Evolutionary conservation across 2,113 vertebrate genomes (phyloP).

Genomic region (Lophius piscatorius): DNA sequence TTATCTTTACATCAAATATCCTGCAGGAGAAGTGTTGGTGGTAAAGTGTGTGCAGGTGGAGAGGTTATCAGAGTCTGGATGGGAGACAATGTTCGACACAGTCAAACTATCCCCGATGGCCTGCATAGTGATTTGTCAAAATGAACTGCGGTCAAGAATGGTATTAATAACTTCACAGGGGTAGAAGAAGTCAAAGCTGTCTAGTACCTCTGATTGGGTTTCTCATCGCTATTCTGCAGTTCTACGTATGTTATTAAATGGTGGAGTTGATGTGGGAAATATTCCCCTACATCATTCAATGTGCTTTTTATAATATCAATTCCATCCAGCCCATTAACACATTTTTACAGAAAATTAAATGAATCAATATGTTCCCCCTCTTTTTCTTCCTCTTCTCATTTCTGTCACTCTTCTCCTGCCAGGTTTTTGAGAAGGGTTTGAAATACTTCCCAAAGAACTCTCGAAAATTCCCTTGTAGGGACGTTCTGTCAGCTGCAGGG

Average conservation of each 20-base stretch:
- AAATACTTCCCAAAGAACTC: slow-evolving; percentile 70
- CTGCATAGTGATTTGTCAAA: slow-evolving; percentile 82
- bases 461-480: slow-evolving; percentile 73
- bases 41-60: slow-evolving; percentile 69
- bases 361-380: background rate
- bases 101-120: slow-evolving; percentile 78
- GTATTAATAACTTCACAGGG: slow-evolving; percentile 73
- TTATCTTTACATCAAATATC: slow-evolving; percentile 83
- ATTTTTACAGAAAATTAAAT: slow-evolving; percentile 1
- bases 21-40: slow-evolving; percentile 61
- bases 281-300: background rate
- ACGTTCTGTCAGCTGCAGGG: slow-evolving; percentile 71
- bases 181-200: background rate
- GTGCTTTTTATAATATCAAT: background rate
- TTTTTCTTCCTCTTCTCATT: background rate
- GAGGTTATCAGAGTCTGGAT: slow-evolving; percentile 79
- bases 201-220: slow-evolving; percentile 1
- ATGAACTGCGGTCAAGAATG: slow-evolving; percentile 82
- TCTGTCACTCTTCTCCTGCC: slow-evolving; percentile 27
- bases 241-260: slow-evolving; percentile 5
- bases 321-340: background rate
- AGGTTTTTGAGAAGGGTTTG: slow-evolving; percentile 23
- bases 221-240: slow-evolving; percentile 5
- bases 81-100: slow-evolving; percentile 77
- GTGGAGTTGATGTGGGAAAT: background rate